A percentile compares a stretch with the other conserved stretches of the same genome.
Conservation (phyloP, 2,797 vertebrate genomes). For the Pantherophis vulpinus region DNA sequence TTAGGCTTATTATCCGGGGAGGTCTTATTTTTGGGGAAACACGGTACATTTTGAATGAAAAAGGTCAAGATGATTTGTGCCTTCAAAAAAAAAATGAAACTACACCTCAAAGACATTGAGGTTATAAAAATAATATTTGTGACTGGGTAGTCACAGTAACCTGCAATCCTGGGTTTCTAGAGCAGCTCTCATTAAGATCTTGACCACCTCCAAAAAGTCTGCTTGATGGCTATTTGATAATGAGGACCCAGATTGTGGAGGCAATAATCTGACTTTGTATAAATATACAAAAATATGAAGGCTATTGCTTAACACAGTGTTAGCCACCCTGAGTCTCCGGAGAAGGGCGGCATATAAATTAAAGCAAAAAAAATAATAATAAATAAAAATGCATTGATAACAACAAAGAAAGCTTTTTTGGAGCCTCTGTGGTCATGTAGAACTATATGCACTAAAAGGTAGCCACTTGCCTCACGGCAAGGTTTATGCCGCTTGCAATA, state of each 20-base stretch:
- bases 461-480: neutral
- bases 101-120: neutral
- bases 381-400: neutral
- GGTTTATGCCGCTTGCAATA: neutral
- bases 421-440: neutral
- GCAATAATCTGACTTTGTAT: no score
- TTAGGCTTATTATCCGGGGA: no score
- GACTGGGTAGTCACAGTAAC: neutral
- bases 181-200: neutral
- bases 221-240: no score
- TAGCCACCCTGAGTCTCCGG: no score
- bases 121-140: neutral
- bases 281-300: no score
- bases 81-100: neutral
- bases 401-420: neutral
- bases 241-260: no score
- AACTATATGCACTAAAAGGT: neutral
- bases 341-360: no score
- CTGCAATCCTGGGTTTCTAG: neutral
- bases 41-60: neutral
- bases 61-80: neutral
- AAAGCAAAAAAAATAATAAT: no score
- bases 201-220: neutral
- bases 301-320: no score
- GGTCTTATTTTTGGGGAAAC: no score